phyloP scores from a whole-genome alignment of 2,888 invertebrate genomes.

The Argyresthia albistria region DNA sequence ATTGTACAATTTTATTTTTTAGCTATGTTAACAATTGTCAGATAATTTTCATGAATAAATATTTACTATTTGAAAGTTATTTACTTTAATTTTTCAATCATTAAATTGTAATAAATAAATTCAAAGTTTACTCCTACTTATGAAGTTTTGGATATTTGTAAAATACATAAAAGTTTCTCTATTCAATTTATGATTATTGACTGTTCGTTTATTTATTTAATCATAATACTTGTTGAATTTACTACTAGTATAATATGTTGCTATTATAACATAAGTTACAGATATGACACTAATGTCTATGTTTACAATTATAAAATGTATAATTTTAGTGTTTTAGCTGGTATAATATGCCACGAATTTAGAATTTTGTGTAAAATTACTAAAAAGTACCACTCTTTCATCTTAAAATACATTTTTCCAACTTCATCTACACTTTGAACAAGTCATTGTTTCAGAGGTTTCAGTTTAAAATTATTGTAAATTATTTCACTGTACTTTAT shows the following conservation, averaged over 20 bases:
- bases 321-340: constrained; percentile 5
- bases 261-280: constrained; percentile 14
- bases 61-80: constrained; percentile 61
- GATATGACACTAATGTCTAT: constrained; percentile 3
- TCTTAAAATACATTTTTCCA: constrained; percentile 39
- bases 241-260: constrained; percentile 22
- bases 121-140: constrained; percentile 12
- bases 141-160: constrained; percentile 16
- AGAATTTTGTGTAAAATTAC: constrained; percentile 17
- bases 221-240: constrained; percentile 10
- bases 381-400: constrained; percentile 4
- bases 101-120: constrained; percentile 23
- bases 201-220: constrained; percentile 25
- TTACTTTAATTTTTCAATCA: constrained; percentile 35
- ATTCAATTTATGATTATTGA: constrained; percentile 14
- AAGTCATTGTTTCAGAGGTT: constrained; percentile 37
- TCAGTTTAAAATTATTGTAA: constrained; percentile 45
- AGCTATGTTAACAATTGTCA: constrained; percentile 61
- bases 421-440: constrained; percentile 54
- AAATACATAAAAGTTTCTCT: constrained; percentile 11
- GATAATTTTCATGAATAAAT: constrained; percentile 63
- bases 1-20: constrained; percentile 70
- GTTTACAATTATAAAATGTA: constrained; percentile 4
- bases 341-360: constrained; percentile 3
- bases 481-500: constrained; percentile 63